Percentiles rank a stretch among this genome's conserved stretches.
These are phyloP conservation scores for Microctenopoma steveboyesi DNA, from an alignment of 2,797 vertebrate species.

Conservation along the genomic window DNA sequence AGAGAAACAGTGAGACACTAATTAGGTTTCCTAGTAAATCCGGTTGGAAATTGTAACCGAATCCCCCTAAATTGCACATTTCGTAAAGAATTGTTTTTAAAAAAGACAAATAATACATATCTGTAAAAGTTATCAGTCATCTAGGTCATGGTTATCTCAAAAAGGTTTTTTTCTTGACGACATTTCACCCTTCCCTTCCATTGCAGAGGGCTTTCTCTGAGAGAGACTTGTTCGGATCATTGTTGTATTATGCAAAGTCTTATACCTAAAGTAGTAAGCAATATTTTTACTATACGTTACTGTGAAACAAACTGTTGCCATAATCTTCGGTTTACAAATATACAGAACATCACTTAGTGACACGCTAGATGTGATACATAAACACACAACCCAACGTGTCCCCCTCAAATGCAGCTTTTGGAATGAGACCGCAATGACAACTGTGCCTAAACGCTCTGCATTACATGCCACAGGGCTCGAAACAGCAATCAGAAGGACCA, in stretches of 20 bases:
- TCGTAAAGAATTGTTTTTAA: no score
- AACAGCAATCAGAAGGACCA: slow-evolving; percentile 77
- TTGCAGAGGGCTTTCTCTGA: no score
- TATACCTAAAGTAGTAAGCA: no score
- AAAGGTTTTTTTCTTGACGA: no score
- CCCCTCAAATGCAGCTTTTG: slow-evolving; percentile 45
- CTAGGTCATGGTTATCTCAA: no score
- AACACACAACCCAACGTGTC: slow-evolving; percentile 34
- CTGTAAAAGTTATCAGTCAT: no score
- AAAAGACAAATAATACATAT: no score
- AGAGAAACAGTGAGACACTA: neutral
- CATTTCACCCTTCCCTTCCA: no score
- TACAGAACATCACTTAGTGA: slow-evolving; percentile 38
- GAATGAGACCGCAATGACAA: slow-evolving; percentile 64
- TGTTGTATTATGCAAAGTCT: no score
- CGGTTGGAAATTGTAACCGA: no score
- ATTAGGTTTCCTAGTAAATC: neutral
- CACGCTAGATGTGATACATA: slow-evolving; percentile 34
- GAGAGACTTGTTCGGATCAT: no score
- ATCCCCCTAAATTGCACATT: no score
- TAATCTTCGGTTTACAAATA: neutral
- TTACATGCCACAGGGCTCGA: slow-evolving; percentile 65
- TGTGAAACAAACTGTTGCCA: slow-evolving; percentile 12
- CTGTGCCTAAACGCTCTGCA: slow-evolving; percentile 57
- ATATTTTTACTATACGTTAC: neutral